These are phyloP conservation scores for Zaprionus gabonicus DNA, from an alignment of 1,140 invertebrate genomes.

Conservation along the genomic window DNA sequence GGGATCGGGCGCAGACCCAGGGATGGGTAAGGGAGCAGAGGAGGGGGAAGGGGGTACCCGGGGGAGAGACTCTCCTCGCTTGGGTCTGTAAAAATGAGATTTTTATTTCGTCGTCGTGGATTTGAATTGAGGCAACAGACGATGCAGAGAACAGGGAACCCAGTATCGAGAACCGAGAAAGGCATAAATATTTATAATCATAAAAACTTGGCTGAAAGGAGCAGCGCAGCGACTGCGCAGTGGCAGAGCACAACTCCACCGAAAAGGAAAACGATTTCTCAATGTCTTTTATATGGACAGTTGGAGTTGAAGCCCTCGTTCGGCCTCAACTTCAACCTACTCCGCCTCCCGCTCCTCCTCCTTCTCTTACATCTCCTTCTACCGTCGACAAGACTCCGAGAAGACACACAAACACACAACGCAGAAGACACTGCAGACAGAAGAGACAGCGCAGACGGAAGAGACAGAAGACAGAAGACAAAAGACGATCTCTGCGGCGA, in stretches of 20 bases:
- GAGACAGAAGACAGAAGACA: slow-evolving; percentile 58
- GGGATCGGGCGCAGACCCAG: slow-evolving; percentile 26
- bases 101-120: slow-evolving; percentile 67
- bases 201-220: slow-evolving; percentile 58
- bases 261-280: slow-evolving; percentile 81
- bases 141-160: neutral
- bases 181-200: slow-evolving; percentile 82
- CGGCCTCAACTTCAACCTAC: slow-evolving; percentile 23
- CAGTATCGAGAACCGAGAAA: slow-evolving; percentile 10
- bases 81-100: slow-evolving; percentile 61
- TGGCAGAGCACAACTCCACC: slow-evolving; percentile 38
- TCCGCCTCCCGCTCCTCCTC: neutral
- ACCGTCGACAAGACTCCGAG: no score
- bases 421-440: slow-evolving; percentile 37
- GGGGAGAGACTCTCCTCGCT: neutral
- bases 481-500: slow-evolving; percentile 62
- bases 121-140: slow-evolving; percentile 46
- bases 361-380: no score
- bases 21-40: neutral
- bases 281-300: slow-evolving; percentile 77
- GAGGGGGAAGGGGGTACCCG: neutral
- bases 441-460: slow-evolving; percentile 39
- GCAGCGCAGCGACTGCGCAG: slow-evolving; percentile 34
- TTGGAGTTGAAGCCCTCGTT: slow-evolving; percentile 16
- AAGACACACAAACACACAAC: neutral